Conservation (phyloP, 2,888 invertebrate genomes). For the Chouioia cunea region DNA sequence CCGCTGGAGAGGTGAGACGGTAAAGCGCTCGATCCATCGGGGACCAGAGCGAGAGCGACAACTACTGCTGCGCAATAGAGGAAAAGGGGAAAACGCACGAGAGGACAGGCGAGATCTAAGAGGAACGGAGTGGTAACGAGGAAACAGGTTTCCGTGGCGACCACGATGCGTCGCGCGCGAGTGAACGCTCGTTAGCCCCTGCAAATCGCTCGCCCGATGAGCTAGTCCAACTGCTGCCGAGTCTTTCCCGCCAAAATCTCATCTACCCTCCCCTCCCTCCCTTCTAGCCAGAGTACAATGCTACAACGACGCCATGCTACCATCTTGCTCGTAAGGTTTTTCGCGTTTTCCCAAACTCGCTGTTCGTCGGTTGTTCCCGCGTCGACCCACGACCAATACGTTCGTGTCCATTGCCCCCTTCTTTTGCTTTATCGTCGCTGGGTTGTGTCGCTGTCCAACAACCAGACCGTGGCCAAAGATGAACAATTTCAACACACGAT, state of each 20-base stretch:
- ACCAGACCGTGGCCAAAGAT: too few relatives aligned
- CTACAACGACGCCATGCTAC: too few relatives aligned
- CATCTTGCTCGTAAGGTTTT: too few relatives aligned
- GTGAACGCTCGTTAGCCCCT: slow-evolving; percentile 3
- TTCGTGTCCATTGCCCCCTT: too few relatives aligned
- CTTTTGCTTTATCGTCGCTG: too few relatives aligned
- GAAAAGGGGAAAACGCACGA: not conserved
- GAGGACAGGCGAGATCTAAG: not conserved
- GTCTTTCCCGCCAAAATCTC: slow-evolving; percentile 35
- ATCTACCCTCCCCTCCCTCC: too few relatives aligned
- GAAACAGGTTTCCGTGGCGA: slow-evolving; percentile 5
- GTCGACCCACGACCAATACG: too few relatives aligned
- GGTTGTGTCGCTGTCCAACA: too few relatives aligned
- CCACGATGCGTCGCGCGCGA: not conserved
- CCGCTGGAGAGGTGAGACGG: not conserved
- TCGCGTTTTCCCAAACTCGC: too few relatives aligned
- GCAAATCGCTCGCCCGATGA: not conserved
- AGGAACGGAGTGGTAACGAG: not conserved
- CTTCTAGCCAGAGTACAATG: too few relatives aligned
- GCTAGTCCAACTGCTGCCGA: slow-evolving; percentile 7
- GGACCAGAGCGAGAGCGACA: not conserved
- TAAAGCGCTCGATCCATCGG: not conserved
- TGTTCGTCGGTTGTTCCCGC: too few relatives aligned
- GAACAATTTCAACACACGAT: too few relatives aligned
- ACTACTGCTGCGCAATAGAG: not conserved